Evolutionary conservation across 2,113 vertebrate species (phyloP), one percentile per base, ranked within the genome.

Genomic region (Platysternon megacephalum): DNA sequence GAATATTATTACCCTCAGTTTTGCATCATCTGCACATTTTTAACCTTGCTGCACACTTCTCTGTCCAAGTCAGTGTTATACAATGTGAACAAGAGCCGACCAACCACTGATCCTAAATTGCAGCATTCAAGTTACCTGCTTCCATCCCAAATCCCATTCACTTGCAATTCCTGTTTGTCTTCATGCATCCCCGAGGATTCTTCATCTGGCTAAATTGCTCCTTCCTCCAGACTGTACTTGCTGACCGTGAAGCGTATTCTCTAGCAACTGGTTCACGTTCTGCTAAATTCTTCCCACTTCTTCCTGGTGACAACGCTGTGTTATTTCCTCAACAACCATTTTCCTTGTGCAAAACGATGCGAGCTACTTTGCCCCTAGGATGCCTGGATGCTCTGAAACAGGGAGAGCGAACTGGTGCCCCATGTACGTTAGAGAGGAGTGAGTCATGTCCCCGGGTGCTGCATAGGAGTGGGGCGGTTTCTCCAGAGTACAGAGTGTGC

Each of bases 211-310:
- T 65, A 65, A 35, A 3, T 35, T 14, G 32, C 58, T 84, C 13
- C 26, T 39, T 74, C 68, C 14, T 29, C 78, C 46, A 8, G 29
- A 17, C 56, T 35, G 10, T 3, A 13, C 39, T 86, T 85, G 52
- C 84, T 90, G 90, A 92, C 79, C 68, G 49, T 39, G 82, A 42
- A 80, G n/a, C 46, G 58, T 58, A 32, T 65, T 91, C 89, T 55
- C 83, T 88, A 65, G 46, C 55, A 32, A 21, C 42, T n/a, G n/a
- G 8, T 88, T 78, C 53, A 22, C 51, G 32, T 53, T 86, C 42
- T 81, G n/a, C 16, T 81, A 35, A 89, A 84, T 48, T 56, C 46
- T 29, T 84, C 86, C 7, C 8, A 58, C 24, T 56, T 81, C 86
- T 86, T 86, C 79, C 80, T n/a, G 39, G 83, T 72, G 46, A 78